Base-by-base conservation (phyloP, 2,888 invertebrate genomes). In the Chrysomela aeneicollis region DNA sequence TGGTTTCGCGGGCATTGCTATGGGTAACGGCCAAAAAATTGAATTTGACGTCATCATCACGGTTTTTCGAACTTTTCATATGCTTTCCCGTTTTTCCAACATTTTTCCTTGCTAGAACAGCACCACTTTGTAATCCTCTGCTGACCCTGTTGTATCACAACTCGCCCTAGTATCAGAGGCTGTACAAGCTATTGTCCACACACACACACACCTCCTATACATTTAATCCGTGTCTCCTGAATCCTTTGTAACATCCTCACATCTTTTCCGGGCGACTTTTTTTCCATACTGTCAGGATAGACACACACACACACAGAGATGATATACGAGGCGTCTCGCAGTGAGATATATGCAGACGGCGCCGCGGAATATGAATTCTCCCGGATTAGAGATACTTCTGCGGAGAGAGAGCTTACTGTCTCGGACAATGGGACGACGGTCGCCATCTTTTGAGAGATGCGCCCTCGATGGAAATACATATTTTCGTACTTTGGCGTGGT, bases 381-480 rank as follows among this genome's bases (percentile, higher is more conserved):
- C 17, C 17, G 51, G 65, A 65, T 65, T 65, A 62, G 61, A 47
- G 53, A 54, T 54, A 47, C 49, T 62, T 59, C 32, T 30, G 30
- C 54, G 53, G 61, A 53, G 32, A 53, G 52, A 61, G 42, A 42
- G 42, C 35, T 15, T 35, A 47, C 57, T 30, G 18, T 53, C 50
- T 61, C 59, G 65, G 65, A 65, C 65, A 64, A 67, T 61, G 49
- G 35, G 21, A 26, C 37, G 46, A 6, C n/a, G n/a, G 42, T 51
- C 63, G 59, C 49, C 52, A 64, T 67, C 55, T 35, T 47, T 55
- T 74, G 73, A 75, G 76, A 74, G 74, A 73, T 10, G 78, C 76
- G 68, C 69, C 71, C 66, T 78, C 78, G 78, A 79, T 78, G 74
- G 74, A 73, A 42, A 76, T 77, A 79, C 78, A 78, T 77, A 79